Conservation (phyloP, 2,113 vertebrate species). For the Herpailurus yagouaroundi region DNA sequence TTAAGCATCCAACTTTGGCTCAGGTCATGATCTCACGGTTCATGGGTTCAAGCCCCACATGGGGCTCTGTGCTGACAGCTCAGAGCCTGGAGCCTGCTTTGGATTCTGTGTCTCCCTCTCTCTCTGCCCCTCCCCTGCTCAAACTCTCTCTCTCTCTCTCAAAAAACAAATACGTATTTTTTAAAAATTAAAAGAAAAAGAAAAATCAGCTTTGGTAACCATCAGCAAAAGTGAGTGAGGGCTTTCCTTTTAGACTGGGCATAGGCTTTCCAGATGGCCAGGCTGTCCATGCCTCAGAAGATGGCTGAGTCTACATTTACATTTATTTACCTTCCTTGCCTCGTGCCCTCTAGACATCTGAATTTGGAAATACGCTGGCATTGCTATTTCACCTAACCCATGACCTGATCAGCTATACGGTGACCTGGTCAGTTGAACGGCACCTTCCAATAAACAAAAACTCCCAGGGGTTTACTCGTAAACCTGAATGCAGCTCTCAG, state of each 20-base stretch:
- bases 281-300: background rate
- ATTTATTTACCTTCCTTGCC: background rate
- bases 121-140: no score
- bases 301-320: rapidly evolving
- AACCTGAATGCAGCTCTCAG: background rate
- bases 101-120: no score
- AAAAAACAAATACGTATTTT: no score
- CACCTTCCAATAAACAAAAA: background rate
- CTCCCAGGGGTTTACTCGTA: background rate
- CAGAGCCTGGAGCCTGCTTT: no score
- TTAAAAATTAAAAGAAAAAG: background rate
- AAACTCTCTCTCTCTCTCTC: no score
- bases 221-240: no score
- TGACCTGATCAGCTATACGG: background rate
- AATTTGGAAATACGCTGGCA: background rate
- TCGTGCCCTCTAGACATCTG: background rate
- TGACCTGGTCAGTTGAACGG: background rate
- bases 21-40: no score
- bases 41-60: no score
- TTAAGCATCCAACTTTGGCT: no score
- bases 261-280: background rate
- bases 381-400: background rate
- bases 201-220: background rate
- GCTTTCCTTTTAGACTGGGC: background rate
- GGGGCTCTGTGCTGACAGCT: no score